Evolutionary conservation across 1,140 invertebrate species (phyloP).

Genomic region (Drosophila jambulina): DNA sequence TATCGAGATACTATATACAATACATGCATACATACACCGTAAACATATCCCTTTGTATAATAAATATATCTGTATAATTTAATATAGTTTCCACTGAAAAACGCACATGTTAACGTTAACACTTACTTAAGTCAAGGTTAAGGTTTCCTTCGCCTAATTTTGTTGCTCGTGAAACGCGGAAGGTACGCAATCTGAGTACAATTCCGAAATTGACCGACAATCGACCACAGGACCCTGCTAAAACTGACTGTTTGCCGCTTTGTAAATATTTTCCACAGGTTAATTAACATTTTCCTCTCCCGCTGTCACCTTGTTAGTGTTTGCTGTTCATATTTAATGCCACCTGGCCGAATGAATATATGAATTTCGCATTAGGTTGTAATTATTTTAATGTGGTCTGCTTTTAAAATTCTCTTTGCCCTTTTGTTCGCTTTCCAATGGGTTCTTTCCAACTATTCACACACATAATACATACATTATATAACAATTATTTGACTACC

Average conservation of each 20-base stretch:
- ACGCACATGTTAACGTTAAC: conserved; percentile 67
- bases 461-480: conserved; percentile 55
- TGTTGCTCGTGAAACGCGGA: conserved; percentile 34
- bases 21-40: conserved; percentile 70
- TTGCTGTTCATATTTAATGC: conserved; percentile 46
- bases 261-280: conserved; percentile 43
- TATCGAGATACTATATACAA: conserved; percentile 66
- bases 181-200: conserved; percentile 39
- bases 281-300: conserved; percentile 38
- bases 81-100: conserved; percentile 64
- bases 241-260: conserved; percentile 8
- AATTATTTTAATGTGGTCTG: conserved; percentile 32
- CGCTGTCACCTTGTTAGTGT: conserved; percentile 12
- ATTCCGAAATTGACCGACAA: conserved; percentile 73
- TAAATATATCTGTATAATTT: conserved; percentile 53
- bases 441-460: conserved; percentile 30
- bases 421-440: conserved; percentile 13
- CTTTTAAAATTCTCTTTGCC: conserved; percentile 37
- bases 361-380: conserved; percentile 38
- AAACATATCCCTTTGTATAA: conserved; percentile 58
- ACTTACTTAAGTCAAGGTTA: conserved; percentile 55
- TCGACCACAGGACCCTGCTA: conserved; percentile 31
- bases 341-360: conserved; percentile 33
- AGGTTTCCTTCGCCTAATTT: conserved; percentile 1
- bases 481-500: conserved; percentile 56